Evolutionary conservation across 2,113 vertebrate genomes (phyloP), one percentile per base, ranked within the genome.

Genomic region (Carassius gibelio): DNA sequence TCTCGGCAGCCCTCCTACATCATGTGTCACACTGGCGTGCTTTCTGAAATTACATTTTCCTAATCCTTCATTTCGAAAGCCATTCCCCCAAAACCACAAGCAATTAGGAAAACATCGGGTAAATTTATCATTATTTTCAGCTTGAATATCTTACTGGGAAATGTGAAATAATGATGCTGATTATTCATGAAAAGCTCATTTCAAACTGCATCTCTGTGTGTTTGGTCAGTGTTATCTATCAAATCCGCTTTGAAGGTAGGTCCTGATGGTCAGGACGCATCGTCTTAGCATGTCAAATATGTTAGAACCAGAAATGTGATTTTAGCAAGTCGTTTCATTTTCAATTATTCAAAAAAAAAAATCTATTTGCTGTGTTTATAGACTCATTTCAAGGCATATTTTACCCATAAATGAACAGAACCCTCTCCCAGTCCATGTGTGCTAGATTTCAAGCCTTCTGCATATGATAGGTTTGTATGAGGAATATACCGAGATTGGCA

Each of bases 141-240:
- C 66, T 71, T 59, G 83, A 87, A 88, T 87, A 82, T 88, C 75
- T 85, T 84, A 86, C 84, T 50, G 69, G 72, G 84, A 84, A 87
- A 83, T 81, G 83, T 85, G 81, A 88, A 86, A 87, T 87, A 90
- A 88, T 88, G 80, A 84, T 55, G 48, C 72, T 84, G 87, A 88
- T 88, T 90, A 85, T 87, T 88, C 62, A 81, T 88, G 86, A 90
- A 90, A 88, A 88, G 87, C 81, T 88, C 75, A 82, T 85, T 88
- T 72, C 62, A 88, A 81, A 83, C 85, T 85, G 50, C 55, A 85
- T 88, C 81, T 82, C 57, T 42, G 69, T 82, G 75, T 64, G 76
- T 84, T 83, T 87, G 78, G 38, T 85, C 80, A 81, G 23, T 45
- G 62, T 84, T 74, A 50, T 78, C 61, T 8, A 72, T 90, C 85